Percentiles rank a stretch among this genome's conserved stretches.
phyloP scores from a whole-genome alignment of 1,140 invertebrate species.

The Panulirus ornatus region DNA sequence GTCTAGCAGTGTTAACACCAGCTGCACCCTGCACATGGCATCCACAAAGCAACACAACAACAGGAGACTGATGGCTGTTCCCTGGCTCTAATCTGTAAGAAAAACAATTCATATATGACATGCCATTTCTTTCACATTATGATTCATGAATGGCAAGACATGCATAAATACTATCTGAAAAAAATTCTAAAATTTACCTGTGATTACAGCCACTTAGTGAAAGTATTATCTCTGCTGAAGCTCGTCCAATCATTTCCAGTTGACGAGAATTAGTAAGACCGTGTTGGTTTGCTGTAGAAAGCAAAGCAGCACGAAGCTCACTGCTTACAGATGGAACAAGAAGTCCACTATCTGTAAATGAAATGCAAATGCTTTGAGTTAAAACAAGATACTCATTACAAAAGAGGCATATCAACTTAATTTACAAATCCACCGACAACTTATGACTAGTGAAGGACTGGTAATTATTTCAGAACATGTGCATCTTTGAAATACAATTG shows the following conservation, averaged over 20 bases:
- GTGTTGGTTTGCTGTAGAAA: slow-evolving; percentile 78
- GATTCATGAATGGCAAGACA: neutral
- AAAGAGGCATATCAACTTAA: neutral
- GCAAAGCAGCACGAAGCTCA: slow-evolving; percentile 84
- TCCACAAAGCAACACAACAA: slow-evolving; percentile 87
- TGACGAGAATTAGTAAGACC: slow-evolving; percentile 83
- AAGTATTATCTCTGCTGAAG: slow-evolving; percentile 87
- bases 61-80: slow-evolving; percentile 89
- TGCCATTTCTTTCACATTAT: neutral
- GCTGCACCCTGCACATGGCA: slow-evolving; percentile 79
- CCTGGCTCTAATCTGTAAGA: slow-evolving; percentile 83
- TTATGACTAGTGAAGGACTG: no score
- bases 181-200: slow-evolving; percentile 76
- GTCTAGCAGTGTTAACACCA: slow-evolving; percentile 85
- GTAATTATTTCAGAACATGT: no score
- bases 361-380: neutral
- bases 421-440: no score
- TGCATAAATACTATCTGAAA: neutral
- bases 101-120: neutral
- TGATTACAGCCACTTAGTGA: slow-evolving; percentile 87
- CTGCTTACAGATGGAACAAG: slow-evolving; percentile 87
- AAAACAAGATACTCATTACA: neutral
- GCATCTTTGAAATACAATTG: no score
- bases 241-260: slow-evolving; percentile 87
- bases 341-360: slow-evolving; percentile 80